Evolutionary conservation across 2,797 vertebrate species (phyloP).

Genomic region (Carduelis carduelis): DNA sequence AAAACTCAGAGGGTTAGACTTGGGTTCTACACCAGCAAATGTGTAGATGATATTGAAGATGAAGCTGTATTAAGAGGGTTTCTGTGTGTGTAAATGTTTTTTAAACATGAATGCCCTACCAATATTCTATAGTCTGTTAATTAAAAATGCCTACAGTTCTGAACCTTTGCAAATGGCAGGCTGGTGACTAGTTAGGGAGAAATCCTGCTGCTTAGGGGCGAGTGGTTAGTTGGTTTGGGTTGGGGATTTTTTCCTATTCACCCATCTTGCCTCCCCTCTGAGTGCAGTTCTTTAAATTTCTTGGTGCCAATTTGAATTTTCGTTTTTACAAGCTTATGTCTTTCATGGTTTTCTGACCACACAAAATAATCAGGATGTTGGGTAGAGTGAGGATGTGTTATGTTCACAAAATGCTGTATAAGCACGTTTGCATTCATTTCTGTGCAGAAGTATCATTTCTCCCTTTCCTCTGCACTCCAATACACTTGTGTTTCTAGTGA

Average conservation of each 20-base stretch:
- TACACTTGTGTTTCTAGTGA: neutral
- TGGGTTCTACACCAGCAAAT: neutral
- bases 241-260: neutral
- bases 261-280: neutral
- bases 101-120: neutral
- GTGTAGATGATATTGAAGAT: neutral
- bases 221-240: neutral
- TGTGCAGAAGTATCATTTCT: neutral
- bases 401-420: neutral
- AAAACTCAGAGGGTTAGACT: neutral
- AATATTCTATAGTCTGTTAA: neutral
- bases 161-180: neutral
- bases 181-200: neutral
- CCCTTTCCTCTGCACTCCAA: neutral
- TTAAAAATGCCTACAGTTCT: neutral
- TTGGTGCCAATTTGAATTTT: neutral
- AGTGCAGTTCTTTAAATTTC: neutral
- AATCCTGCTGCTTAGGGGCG: neutral
- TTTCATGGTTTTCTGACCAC: neutral
- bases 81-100: neutral
- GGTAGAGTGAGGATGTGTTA: neutral
- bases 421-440: accelerated
- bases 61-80: neutral
- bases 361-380: neutral
- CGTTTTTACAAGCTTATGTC: neutral